Conservation (phyloP, 1,140 invertebrate species). For the Calephelis nemesis region DNA sequence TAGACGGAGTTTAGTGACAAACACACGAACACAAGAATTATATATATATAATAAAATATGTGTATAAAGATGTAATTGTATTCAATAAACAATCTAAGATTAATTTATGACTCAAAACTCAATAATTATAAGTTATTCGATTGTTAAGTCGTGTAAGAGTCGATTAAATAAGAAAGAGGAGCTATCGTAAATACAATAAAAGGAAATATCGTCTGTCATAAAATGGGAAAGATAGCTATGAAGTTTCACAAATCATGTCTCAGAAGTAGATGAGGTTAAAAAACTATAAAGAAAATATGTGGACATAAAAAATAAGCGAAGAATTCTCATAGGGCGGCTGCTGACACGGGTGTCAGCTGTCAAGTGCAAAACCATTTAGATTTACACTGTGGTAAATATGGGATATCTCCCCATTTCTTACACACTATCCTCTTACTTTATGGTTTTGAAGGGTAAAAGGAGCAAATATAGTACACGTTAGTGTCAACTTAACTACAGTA, state of each 20-base stretch:
- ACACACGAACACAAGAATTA: no score
- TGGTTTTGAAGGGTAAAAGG: background rate
- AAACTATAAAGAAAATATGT: conserved; percentile 13
- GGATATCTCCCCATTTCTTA: background rate
- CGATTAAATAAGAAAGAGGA: no score
- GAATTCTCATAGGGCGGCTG: background rate
- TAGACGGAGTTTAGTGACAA: no score
- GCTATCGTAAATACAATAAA: background rate
- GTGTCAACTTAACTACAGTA: no score
- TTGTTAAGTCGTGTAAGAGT: no score
- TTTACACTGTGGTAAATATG: conserved; percentile 8
- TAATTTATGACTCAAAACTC: no score
- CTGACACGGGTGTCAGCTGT: conserved; percentile 1
- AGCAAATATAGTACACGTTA: background rate
- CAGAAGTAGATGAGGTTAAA: conserved; percentile 12
- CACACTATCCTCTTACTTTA: background rate
- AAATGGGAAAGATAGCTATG: background rate
- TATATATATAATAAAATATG: no score
- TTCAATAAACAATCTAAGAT: no score
- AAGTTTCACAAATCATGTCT: background rate
- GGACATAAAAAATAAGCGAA: conserved; percentile 11
- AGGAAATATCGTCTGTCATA: conserved; percentile 7
- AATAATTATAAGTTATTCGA: no score
- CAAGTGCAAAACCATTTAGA: conserved; percentile 8
- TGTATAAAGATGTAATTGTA: no score